phyloP scores from a whole-genome alignment of 2,113 vertebrate species.

The Xiphias gladius region DNA sequence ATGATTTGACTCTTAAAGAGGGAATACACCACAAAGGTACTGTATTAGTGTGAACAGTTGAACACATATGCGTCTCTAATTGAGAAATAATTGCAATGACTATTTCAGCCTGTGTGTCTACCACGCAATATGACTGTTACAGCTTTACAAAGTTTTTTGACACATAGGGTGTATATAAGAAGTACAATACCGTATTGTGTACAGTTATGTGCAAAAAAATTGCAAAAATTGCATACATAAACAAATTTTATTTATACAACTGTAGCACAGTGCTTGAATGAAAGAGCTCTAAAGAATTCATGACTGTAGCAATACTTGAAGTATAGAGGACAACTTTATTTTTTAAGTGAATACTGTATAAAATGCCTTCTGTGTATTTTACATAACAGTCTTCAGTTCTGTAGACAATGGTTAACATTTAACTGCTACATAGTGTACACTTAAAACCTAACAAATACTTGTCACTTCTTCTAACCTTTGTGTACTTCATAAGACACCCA shows the following conservation, averaged over 20 bases:
- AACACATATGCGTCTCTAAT: conserved; percentile 25
- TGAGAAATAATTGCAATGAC: conserved; percentile 16
- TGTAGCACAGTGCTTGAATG: not conserved
- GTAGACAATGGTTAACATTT: too few relatives aligned
- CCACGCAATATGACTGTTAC: not conserved
- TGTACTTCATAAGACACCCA: not conserved
- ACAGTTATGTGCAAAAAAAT: not conserved
- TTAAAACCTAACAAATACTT: not conserved
- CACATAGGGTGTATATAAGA: not conserved
- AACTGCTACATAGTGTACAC: not conserved
- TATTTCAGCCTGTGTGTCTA: not conserved
- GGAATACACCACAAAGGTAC: not conserved
- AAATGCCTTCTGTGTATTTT: too few relatives aligned
- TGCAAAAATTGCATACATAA: not conserved
- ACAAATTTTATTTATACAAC: not conserved
- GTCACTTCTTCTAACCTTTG: too few relatives aligned
- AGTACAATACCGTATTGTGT: not conserved
- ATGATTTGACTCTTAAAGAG: conserved; percentile 37
- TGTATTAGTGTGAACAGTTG: not conserved
- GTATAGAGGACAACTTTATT: not conserved
- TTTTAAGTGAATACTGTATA: too few relatives aligned
- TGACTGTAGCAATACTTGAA: not conserved
- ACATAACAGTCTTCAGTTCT: too few relatives aligned
- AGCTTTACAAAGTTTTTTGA: not conserved
- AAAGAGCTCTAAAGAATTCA: not conserved